Evolutionary conservation across 2,113 vertebrate genomes (phyloP).

Genomic region (Hylia prasina): DNA sequence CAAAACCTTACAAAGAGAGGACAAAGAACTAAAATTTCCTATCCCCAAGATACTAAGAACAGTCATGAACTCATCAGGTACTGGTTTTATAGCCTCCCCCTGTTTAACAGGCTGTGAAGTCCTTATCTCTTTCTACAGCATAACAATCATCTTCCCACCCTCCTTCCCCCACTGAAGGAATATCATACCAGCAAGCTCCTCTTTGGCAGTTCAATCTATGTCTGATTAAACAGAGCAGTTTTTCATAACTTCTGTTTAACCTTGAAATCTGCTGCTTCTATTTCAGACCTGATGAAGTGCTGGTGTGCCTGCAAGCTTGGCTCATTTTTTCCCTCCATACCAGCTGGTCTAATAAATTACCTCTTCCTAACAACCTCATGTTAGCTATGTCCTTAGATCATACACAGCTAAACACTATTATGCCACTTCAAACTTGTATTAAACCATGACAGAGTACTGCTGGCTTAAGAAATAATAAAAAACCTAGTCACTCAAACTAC

Average conservation of each 20-base stretch:
- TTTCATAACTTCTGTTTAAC: slow-evolving; percentile 43
- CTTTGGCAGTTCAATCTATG: neutral
- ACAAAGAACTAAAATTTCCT: neutral
- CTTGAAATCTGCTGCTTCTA: slow-evolving; percentile 55
- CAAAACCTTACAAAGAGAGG: neutral
- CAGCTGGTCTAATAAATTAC: slow-evolving; percentile 66
- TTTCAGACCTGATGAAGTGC: slow-evolving; percentile 41
- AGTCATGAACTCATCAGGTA: neutral
- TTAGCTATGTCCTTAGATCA: slow-evolving; percentile 1
- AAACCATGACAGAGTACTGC: neutral
- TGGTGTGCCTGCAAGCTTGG: slow-evolving; percentile 41
- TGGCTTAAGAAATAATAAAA: neutral
- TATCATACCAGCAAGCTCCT: neutral
- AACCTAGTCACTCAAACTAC: neutral
- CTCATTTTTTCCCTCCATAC: slow-evolving; percentile 51
- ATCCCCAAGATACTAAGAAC: neutral
- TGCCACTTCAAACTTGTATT: neutral
- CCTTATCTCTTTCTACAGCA: neutral
- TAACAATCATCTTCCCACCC: neutral
- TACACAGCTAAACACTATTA: neutral
- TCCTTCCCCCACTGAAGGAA: neutral
- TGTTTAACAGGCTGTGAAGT: neutral
- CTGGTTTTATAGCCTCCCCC: neutral
- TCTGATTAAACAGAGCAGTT: slow-evolving; percentile 7
- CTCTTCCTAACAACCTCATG: slow-evolving; percentile 31